These are phyloP conservation scores for Channallabes apus DNA, from an alignment of 2,797 vertebrate genomes.

Conservation along the genomic window DNA sequence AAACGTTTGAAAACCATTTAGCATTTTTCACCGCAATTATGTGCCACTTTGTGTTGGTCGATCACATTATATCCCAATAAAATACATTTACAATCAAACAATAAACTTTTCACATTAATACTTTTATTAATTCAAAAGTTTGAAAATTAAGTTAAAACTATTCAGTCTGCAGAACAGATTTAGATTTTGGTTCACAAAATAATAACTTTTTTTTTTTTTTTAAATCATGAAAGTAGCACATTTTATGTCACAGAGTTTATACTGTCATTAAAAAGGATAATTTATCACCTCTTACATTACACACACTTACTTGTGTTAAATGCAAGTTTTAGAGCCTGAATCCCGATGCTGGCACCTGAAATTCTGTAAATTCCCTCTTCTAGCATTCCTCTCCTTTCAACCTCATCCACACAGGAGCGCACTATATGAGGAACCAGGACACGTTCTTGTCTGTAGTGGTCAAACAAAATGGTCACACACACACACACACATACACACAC, in stretches of 20 bases:
- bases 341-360: conserved; percentile 68
- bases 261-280: neutral
- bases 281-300: neutral
- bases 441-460: conserved; percentile 68
- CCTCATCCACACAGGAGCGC: conserved; percentile 73
- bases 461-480: neutral
- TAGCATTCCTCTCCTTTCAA: conserved; percentile 73
- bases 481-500: neutral
- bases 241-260: neutral
- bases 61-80: no score
- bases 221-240: neutral
- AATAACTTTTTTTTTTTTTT: neutral
- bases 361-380: conserved; percentile 78
- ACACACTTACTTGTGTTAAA: conserved; percentile 73
- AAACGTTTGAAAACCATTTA: no score
- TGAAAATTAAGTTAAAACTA: no score
- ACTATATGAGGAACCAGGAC: conserved; percentile 75
- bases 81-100: no score
- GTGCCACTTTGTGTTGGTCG: no score
- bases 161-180: neutral
- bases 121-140: no score
- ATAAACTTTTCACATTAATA: no score
- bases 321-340: conserved; percentile 65
- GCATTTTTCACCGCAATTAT: no score
- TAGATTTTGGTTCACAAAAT: neutral